A percentile compares a stretch with the other conserved stretches of the same genome.
Evolutionary conservation across 1,140 invertebrate genomes (phyloP).

Genomic region (Lasaia peninsularis): DNA sequence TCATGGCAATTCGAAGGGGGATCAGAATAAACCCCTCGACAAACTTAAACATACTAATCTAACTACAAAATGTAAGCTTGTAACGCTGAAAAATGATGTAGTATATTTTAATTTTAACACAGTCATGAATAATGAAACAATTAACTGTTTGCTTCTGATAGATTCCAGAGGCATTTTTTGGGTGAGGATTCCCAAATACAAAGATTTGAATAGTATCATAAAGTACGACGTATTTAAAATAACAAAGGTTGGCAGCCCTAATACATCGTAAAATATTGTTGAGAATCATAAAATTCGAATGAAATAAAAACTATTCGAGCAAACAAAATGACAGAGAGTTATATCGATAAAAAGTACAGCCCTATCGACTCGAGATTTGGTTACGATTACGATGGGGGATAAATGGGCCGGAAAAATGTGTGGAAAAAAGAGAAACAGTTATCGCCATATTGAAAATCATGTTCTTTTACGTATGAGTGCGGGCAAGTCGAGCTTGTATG

Average conservation of each 20-base stretch:
- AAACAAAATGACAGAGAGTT: conserved; percentile 52
- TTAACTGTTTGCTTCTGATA: too few species aligned
- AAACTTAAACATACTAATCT: too few species aligned
- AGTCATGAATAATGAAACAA: too few species aligned
- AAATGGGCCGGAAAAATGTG: conserved; percentile 25
- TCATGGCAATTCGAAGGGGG: too few species aligned
- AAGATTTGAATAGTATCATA: too few species aligned
- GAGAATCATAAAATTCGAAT: conserved; percentile 55
- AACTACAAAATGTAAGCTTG: too few species aligned
- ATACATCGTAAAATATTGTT: conserved; percentile 64
- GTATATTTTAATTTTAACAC: too few species aligned
- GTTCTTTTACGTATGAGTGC: neutral
- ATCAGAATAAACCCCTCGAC: too few species aligned
- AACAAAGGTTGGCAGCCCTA: neutral
- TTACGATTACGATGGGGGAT: conserved; percentile 20
- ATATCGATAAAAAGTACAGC: conserved; percentile 35
- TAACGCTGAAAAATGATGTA: too few species aligned
- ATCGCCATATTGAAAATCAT: neutral
- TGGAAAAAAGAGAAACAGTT: conserved; percentile 6
- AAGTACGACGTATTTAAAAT: neutral
- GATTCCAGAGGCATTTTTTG: too few species aligned
- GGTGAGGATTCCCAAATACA: too few species aligned
- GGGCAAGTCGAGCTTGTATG: neutral
- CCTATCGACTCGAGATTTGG: conserved; percentile 26
- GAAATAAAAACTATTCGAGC: conserved; percentile 56